A percentile compares a stretch with the other conserved stretches of the same genome.
These are phyloP conservation scores for Ceratitis capitata DNA, from an alignment of 1,140 invertebrate species.

Conservation along the genomic window DNA sequence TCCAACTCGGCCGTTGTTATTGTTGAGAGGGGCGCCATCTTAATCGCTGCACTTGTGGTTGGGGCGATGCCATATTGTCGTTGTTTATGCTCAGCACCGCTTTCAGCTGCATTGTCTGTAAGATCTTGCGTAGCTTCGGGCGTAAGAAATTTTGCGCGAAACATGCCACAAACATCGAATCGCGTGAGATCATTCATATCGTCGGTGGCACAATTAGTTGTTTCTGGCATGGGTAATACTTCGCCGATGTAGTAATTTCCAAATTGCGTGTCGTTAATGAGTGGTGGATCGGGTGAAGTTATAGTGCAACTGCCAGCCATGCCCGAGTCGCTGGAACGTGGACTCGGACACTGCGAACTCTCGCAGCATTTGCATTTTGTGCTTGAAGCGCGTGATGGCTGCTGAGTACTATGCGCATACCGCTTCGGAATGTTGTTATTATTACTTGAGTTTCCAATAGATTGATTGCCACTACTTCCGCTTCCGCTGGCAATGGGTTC, in stretches of 20 bases:
- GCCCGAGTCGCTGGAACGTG: constrained; percentile 78
- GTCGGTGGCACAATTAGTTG: background rate
- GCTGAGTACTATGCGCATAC: background rate
- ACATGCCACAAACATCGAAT: constrained; percentile 62
- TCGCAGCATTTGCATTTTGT: constrained; percentile 71
- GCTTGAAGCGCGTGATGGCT: background rate
- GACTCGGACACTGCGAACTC: constrained; percentile 71
- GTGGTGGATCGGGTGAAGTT: constrained; percentile 71
- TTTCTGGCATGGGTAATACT: background rate
- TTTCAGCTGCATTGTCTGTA: background rate
- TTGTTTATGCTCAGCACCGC: background rate
- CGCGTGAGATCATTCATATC: constrained; percentile 45
- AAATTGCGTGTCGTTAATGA: constrained; percentile 56
- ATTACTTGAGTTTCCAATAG: background rate
- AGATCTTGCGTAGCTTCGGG: constrained; percentile 54
- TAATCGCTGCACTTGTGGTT: background rate
- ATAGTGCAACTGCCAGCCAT: constrained; percentile 82
- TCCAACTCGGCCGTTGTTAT: constrained; percentile 49
- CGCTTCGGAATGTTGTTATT: background rate
- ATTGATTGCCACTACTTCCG: background rate
- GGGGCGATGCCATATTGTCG: constrained; percentile 25
- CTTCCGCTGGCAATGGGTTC: background rate
- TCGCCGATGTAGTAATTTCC: constrained; percentile 32
- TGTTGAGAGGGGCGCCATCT: constrained; percentile 42
- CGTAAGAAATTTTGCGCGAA: constrained; percentile 59